Evolutionary conservation across 2,113 vertebrate species (phyloP).

Genomic region (Petrocephalus microphthalmus): DNA sequence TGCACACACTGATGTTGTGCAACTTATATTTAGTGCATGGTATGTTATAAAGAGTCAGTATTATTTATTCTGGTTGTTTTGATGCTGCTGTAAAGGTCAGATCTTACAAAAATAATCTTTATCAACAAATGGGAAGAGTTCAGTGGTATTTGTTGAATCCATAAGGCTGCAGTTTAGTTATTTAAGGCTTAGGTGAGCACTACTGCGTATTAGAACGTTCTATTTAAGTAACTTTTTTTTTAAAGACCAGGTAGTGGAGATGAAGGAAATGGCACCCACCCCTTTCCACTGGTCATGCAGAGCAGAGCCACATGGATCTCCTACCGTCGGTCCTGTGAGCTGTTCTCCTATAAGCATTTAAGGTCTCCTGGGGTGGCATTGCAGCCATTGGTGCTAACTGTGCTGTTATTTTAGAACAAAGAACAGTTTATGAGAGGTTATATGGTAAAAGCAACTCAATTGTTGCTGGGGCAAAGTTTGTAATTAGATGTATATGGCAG

Average conservation of each 20-base stretch:
- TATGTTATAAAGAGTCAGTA: not conserved
- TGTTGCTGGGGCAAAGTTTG: not conserved
- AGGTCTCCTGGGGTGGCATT: not conserved
- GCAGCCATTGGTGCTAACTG: not conserved
- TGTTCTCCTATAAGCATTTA: not conserved
- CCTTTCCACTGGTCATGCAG: not conserved
- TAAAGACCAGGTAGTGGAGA: not conserved
- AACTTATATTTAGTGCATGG: not conserved
- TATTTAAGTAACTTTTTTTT: not conserved
- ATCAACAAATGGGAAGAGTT: not conserved
- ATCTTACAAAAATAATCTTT: not conserved
- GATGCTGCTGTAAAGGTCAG: not conserved
- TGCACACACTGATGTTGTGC: not conserved
- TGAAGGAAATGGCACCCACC: not conserved
- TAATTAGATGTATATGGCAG: constrained; percentile 17
- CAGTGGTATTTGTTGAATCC: not conserved
- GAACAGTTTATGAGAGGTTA: not conserved
- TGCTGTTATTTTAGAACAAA: constrained; percentile 8
- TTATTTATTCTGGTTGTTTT: not conserved
- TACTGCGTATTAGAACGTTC: not conserved
- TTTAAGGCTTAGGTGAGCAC: not conserved
- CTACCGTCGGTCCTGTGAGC: not conserved
- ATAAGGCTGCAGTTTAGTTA: not conserved
- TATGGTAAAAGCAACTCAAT: not conserved
- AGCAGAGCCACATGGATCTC: not conserved